These are phyloP conservation scores for Aricia artaxerxes DNA, from an alignment of 2,888 invertebrate species.

Conservation along the genomic window DNA sequence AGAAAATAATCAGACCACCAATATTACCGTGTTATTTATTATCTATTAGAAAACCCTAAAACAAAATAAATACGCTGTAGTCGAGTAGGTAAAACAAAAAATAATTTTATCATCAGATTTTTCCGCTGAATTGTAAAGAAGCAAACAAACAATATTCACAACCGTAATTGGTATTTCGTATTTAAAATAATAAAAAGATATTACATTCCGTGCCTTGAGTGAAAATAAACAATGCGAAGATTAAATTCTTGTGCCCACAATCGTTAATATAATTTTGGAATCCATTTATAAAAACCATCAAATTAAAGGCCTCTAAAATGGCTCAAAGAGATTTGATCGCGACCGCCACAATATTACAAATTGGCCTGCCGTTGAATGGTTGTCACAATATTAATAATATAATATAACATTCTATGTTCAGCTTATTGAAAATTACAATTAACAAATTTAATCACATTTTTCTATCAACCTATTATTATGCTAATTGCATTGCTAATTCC, in stretches of 20 bases:
- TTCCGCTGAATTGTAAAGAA: background rate
- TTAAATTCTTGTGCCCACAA: constrained; percentile 4
- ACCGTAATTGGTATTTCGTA: background rate
- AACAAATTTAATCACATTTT: no score
- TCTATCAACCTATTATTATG: no score
- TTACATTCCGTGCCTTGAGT: background rate
- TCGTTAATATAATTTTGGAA: constrained; percentile 7
- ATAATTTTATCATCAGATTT: background rate
- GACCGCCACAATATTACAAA: background rate
- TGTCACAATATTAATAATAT: background rate
- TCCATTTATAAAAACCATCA: constrained; percentile 15
- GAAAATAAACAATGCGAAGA: constrained; percentile 12
- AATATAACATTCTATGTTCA: background rate
- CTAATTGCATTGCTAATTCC: no score
- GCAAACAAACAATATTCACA: background rate
- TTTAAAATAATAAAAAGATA: constrained; percentile 6
- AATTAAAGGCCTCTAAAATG: constrained; percentile 7
- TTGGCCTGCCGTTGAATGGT: background rate
- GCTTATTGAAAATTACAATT: background rate
- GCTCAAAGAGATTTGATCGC: constrained; percentile 6
- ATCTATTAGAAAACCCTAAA: no score
- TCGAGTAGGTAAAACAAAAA: no score
- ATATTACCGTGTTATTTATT: no score
- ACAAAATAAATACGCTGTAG: no score
- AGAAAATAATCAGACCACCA: no score